These are phyloP conservation scores for Oncorhynchus clarkii DNA, from an alignment of 2,113 vertebrate species.

Conservation along the genomic window DNA sequence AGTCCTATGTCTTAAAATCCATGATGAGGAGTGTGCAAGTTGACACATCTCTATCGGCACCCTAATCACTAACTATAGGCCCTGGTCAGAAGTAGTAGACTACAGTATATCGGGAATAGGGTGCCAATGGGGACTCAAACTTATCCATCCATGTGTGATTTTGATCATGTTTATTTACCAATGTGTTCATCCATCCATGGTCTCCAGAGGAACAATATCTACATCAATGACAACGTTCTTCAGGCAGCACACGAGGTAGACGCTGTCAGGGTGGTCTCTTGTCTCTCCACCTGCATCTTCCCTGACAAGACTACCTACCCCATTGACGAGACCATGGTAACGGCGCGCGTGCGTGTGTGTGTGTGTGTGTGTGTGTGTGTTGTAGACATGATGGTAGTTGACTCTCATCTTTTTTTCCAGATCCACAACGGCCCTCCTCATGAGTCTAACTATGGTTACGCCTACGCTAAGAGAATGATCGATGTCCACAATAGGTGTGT, in stretches of 20 bases:
- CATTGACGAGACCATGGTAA: constrained; percentile 92
- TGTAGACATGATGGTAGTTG: background rate
- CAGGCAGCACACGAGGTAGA: constrained; percentile 78
- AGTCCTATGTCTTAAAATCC: no score
- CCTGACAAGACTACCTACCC: constrained; percentile 92
- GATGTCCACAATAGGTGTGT: constrained; percentile 89
- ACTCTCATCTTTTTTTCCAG: constrained; percentile 59
- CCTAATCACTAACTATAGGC: no score
- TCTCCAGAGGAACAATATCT: constrained; percentile 84
- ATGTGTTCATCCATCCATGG: background rate
- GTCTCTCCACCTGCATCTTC: constrained; percentile 96
- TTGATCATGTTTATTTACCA: background rate
- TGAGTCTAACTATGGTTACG: constrained; percentile 91
- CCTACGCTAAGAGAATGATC: constrained; percentile 96
- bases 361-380: no score
- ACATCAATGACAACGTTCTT: constrained; percentile 94
- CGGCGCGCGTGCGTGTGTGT: constrained; percentile 14
- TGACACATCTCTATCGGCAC: no score
- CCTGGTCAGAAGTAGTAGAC: no score
- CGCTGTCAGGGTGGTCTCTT: constrained; percentile 87
- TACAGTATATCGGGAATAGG: no score
- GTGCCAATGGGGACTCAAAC: no score
- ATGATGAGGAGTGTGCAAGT: no score
- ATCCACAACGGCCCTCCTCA: constrained; percentile 92
- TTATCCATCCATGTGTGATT: no score